Conservation (phyloP, 2,797 vertebrate species). For the Sternarchorhynchus goeldii region DNA sequence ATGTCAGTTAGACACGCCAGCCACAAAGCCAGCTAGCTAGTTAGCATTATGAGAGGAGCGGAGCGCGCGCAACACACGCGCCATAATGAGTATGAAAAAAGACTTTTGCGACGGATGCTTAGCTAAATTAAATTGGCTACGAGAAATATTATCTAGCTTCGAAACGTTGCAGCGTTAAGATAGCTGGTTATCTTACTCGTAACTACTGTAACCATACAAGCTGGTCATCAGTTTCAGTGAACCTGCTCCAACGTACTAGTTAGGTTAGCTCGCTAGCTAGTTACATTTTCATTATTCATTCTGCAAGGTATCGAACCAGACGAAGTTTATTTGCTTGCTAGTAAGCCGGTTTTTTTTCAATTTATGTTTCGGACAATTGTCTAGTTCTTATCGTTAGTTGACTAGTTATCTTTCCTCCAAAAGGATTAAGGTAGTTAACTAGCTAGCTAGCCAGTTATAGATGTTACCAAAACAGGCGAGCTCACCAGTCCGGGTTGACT, state of each 20-base stretch:
- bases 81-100: neutral
- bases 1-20: neutral
- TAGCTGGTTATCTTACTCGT: slow-evolving; percentile 18
- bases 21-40: neutral
- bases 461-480: no score
- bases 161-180: no score
- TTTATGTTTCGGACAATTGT: neutral
- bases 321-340: no score
- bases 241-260: neutral
- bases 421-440: neutral
- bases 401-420: neutral
- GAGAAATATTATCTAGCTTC: no score
- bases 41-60: neutral
- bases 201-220: neutral
- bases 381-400: neutral
- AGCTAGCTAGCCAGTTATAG: no score
- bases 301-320: no score
- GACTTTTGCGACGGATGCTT: neutral
- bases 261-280: no score
- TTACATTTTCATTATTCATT: no score
- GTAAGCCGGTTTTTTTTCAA: no score
- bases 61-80: slow-evolving; percentile 2
- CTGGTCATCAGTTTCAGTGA: neutral
- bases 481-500: no score
- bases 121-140: neutral